Percentiles rank a stretch among this genome's conserved stretches.
Conservation (phyloP, 2,888 invertebrate genomes). For the Standfussiana lucernea region DNA sequence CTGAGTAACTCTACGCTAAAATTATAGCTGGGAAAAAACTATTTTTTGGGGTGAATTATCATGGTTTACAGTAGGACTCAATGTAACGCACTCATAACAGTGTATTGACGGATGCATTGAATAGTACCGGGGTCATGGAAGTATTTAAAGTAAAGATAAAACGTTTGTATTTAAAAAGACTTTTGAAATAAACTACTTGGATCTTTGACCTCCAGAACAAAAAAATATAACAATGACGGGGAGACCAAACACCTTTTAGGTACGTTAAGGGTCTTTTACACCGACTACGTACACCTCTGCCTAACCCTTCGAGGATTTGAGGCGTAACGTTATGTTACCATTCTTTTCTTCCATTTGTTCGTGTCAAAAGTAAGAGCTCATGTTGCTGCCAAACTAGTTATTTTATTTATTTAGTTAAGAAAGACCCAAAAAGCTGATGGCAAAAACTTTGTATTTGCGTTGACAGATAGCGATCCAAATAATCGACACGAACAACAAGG, state of each 20-base stretch:
- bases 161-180: not conserved
- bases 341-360: not conserved
- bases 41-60: not conserved
- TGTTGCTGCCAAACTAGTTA: not conserved
- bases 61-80: not conserved
- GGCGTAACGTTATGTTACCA: not conserved
- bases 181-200: not conserved
- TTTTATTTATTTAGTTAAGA: not conserved
- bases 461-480: constrained; percentile 90
- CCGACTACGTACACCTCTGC: not conserved
- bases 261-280: not conserved
- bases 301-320: not conserved
- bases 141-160: not conserved
- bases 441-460: not conserved
- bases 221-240: not conserved
- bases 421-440: not conserved
- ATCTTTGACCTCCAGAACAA: not conserved
- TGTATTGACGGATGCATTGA: not conserved
- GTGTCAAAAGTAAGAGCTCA: not conserved
- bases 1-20: not conserved
- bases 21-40: too few species aligned
- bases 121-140: not conserved
- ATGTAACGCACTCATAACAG: not conserved
- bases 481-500: constrained; percentile 91
- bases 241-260: not conserved